Conservation (phyloP, 1,140 invertebrate genomes). For the Apocrypta bakeri region DNA sequence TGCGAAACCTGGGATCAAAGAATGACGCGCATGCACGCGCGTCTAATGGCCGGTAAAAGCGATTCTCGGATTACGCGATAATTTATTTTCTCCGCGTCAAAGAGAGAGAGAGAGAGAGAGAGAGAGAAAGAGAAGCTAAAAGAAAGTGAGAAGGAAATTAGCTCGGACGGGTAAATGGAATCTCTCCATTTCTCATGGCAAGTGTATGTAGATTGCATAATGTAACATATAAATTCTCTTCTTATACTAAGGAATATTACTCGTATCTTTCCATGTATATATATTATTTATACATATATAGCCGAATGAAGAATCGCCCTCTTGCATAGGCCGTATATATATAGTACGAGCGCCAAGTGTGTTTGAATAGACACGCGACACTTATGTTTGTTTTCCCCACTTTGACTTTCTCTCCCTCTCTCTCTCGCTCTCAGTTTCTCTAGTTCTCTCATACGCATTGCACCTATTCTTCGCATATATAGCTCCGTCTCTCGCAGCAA, state of each 20-base stretch:
- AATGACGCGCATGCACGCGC: background rate
- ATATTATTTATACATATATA: background rate
- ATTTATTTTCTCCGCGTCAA: background rate
- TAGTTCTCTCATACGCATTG: background rate
- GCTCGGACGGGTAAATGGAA: background rate
- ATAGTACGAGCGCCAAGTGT: constrained; percentile 53
- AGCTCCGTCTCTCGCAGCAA: constrained; percentile 14
- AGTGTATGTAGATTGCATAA: background rate
- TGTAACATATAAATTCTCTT: too few species aligned
- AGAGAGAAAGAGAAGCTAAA: too few species aligned
- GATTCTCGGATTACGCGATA: background rate
- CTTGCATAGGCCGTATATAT: background rate
- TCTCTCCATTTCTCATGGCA: background rate
- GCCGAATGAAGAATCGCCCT: background rate
- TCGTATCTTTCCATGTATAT: background rate
- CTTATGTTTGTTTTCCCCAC: constrained; percentile 60
- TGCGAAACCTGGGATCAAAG: too few species aligned
- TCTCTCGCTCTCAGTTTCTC: constrained; percentile 48
- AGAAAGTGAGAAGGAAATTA: background rate
- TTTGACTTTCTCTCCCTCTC: constrained; percentile 40
- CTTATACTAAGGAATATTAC: background rate
- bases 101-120: too few species aligned
- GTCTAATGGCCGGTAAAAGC: constrained; percentile 1
- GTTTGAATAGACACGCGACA: constrained; percentile 69
- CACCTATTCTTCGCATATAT: background rate